Base-by-base conservation (phyloP, 1,140 invertebrate species). In the Heliconius melpomene region DNA sequence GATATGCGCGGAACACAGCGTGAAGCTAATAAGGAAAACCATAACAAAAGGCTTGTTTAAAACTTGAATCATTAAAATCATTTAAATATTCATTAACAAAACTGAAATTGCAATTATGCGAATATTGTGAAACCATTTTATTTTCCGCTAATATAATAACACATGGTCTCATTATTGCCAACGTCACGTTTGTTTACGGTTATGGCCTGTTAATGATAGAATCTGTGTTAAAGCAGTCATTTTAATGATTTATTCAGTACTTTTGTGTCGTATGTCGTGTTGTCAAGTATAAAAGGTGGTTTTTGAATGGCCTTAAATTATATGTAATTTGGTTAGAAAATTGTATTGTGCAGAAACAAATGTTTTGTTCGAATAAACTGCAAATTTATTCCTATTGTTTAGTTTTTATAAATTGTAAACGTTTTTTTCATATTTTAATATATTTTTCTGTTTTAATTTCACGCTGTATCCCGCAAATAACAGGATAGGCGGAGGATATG, bases 191-290 rank as follows among this genome's bases (percentile, higher is more conserved):
- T 77, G 46, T 77, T 77, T 71, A 77, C 60, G 40, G 72, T 71
- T 70, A 77, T 38, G 20, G 77, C 50, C 70, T 54, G 77, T 72
- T 78, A 78, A 72, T 72, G 29, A 78, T 74, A 26, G 36, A 73
- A 74, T 77, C 36, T 40, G 26, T 38, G n/a, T 73, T 60, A 46
- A 78, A 57, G 77, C 29, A 29, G 50, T 60, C 36, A 40, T 78
- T 57, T 38, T 57, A 26, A 78, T 78, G 77, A 78, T 78, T 78
- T 78, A 78, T 73, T 78, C 23, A 36, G 40, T 36, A 23, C 60
- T 46, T 77, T n/a, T 75, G 23, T 32, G 29, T 16, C 60, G 26
- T 66, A 29, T 29, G 26, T 26, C 5, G 11, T 66, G 26, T 18
- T 18, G 20, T 52, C 26, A 5, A 23, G 26, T 66, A 29, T 66